These are phyloP conservation scores for Chloropsis hardwickii DNA, from an alignment of 2,113 vertebrate species.

Conservation along the genomic window DNA sequence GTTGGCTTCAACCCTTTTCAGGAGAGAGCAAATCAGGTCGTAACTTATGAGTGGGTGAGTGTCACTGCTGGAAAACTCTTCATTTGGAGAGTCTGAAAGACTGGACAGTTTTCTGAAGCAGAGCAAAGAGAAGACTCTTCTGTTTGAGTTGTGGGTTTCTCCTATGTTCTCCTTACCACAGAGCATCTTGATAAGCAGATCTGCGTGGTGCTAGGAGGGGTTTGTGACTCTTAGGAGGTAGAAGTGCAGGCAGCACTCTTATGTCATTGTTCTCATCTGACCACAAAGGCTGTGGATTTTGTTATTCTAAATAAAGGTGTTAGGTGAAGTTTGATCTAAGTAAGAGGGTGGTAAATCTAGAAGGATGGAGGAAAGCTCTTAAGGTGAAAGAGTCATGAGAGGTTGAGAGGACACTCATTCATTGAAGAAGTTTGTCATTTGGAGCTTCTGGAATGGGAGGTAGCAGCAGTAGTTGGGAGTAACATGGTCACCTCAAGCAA, in stretches of 20 bases:
- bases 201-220: neutral
- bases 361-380: neutral
- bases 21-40: constrained; percentile 92
- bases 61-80: neutral
- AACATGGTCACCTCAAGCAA: neutral
- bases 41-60: constrained; percentile 98
- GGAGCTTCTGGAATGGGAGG: neutral
- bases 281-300: neutral
- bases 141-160: neutral
- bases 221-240: neutral
- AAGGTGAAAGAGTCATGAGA: neutral
- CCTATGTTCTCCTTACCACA: neutral
- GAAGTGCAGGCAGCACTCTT: neutral
- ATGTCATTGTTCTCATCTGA: neutral
- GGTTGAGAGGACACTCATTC: neutral
- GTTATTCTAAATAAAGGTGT: neutral
- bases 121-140: neutral
- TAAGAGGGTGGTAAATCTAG: neutral
- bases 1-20: constrained; percentile 86
- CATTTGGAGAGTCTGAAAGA: neutral
- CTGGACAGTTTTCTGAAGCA: neutral
- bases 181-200: neutral
- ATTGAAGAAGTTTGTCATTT: neutral
- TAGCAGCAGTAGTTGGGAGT: neutral
- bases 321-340: neutral